These are phyloP conservation scores for Lampris incognitus DNA, from an alignment of 2,113 vertebrate species.

Conservation along the genomic window DNA sequence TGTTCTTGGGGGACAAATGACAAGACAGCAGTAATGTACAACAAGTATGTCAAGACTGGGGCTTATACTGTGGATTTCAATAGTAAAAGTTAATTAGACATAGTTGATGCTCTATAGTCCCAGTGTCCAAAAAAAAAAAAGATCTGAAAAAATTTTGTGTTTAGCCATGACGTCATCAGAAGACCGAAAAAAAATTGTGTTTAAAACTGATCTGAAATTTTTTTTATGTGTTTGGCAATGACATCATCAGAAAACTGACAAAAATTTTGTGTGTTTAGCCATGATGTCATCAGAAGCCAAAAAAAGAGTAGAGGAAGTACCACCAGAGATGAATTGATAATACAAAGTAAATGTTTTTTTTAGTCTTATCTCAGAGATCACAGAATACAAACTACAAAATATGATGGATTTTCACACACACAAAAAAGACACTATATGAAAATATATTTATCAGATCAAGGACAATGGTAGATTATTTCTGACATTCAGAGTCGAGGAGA, in stretches of 20 bases:
- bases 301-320: constrained; percentile 51
- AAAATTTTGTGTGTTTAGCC: constrained; percentile 40
- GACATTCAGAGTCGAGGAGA: constrained; percentile 35
- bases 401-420: not conserved
- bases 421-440: not conserved
- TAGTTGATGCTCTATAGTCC: not conserved
- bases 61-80: not conserved
- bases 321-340: constrained; percentile 6
- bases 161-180: constrained; percentile 50
- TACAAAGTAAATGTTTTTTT: not conserved
- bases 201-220: too few relatives aligned
- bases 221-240: constrained; percentile 44
- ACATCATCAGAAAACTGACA: constrained; percentile 37
- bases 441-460: constrained; percentile 6
- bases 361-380: constrained; percentile 16
- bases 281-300: constrained; percentile 54
- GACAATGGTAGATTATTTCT: not conserved
- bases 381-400: not conserved
- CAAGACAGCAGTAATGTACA: not conserved
- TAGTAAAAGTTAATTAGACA: not conserved
- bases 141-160: constrained; percentile 21
- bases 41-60: not conserved
- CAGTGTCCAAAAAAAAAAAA: constrained; percentile 7
- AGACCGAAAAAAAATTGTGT: constrained; percentile 31
- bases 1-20: not conserved